Conservation (phyloP, 1,140 invertebrate genomes). For the Conus betulinus region DNA sequence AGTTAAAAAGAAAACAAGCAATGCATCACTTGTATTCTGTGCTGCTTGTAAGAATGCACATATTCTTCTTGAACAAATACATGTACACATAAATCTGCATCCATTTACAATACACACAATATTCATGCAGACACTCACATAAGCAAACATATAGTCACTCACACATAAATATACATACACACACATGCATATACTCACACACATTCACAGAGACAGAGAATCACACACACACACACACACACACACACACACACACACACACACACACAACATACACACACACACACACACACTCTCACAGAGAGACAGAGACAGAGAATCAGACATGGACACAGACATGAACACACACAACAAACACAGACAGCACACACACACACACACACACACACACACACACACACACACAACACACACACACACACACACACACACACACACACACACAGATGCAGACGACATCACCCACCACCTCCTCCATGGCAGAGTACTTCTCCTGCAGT, state of each 20-base stretch:
- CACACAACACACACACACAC: constrained; percentile 20
- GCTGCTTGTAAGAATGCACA: too few relatives aligned
- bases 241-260: constrained; percentile 18
- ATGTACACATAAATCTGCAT: not conserved
- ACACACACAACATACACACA: not conserved
- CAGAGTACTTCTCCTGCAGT: constrained; percentile 73
- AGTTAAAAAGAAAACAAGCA: too few relatives aligned
- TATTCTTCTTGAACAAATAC: not conserved
- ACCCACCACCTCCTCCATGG: constrained; percentile 74
- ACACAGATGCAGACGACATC: not conserved
- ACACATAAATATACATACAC: not conserved
- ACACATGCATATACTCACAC: not conserved
- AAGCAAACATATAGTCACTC: not conserved
- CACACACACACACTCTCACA: not conserved
- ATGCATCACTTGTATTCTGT: too few relatives aligned
- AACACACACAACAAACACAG: not conserved
- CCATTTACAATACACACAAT: not conserved
- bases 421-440: not conserved
- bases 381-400: not conserved
- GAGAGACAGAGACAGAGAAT: not conserved
- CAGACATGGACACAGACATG: not conserved
- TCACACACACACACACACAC: not conserved
- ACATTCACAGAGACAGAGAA: not conserved
- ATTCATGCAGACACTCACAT: not conserved
- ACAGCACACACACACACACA: constrained; percentile 6